A percentile compares a stretch with the other conserved stretches of the same genome.
These are phyloP conservation scores for Lagenorhynchus albirostris DNA, from an alignment of 2,113 vertebrate genomes.

Conservation along the genomic window DNA sequence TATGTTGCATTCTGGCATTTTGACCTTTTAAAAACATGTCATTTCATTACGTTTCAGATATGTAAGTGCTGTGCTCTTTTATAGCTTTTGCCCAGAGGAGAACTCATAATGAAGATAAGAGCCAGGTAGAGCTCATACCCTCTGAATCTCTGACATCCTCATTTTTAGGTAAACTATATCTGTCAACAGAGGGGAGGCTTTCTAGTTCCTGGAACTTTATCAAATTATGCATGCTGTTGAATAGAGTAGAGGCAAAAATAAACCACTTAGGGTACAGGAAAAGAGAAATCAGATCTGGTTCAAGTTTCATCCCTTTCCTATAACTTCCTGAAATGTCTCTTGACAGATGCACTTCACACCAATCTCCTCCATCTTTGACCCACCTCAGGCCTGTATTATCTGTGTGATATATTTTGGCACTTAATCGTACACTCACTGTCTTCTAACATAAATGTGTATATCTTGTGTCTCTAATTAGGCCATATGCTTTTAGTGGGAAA, in stretches of 20 bases:
- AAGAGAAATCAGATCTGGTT: not conserved
- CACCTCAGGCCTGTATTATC: not conserved
- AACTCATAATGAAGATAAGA: not conserved
- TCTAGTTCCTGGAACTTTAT: not conserved
- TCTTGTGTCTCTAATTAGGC: not conserved
- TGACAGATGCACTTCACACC: not conserved
- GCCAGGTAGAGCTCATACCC: not conserved
- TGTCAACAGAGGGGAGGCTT: not conserved
- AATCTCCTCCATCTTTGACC: not conserved
- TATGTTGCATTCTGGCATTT: not conserved
- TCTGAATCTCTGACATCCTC: not conserved
- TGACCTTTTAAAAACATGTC: slow-evolving; percentile 48
- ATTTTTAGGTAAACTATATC: not conserved
- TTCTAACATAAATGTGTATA: not conserved
- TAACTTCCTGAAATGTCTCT: not conserved
- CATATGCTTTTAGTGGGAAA: not conserved
- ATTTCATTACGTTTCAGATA: slow-evolving; percentile 58
- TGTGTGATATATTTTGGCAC: not conserved
- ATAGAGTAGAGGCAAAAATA: not conserved
- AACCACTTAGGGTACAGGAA: not conserved
- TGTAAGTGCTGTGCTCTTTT: slow-evolving; percentile 17
- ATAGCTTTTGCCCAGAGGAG: not conserved
- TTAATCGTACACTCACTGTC: not conserved
- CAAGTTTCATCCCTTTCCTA: not conserved
- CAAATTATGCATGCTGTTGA: not conserved